Base-by-base conservation (phyloP, 2,888 invertebrate genomes). In the Drosophila prostipennis region DNA sequence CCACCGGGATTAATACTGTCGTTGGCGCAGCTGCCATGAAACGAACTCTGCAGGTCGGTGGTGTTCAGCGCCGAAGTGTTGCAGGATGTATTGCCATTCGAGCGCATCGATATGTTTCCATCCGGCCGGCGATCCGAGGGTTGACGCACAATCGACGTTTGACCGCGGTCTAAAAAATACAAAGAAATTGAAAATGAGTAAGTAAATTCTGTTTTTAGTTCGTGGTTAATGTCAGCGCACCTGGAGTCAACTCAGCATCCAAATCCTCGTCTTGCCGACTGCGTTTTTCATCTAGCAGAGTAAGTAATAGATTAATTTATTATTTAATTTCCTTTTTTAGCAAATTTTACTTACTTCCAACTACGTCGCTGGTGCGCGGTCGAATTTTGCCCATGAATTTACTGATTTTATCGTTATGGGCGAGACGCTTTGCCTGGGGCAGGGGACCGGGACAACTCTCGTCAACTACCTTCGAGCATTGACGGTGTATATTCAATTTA, bases 401-500 rank as follows among this genome's bases (percentile, higher is more conserved):
- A 70, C 95, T 95, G 78, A 96, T 95, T 80, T 96, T 93, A 92
- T 95, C 94, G 80, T 94, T 94, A 43, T 91, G 91, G 73, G 94
- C 94, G 76, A 93, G 93, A 80, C 92, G 93, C 83, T 92, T 92
- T 13, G 90, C 80, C 84, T 92, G 91, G 11, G 94, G 93, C 77
- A 94, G 91, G 83, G 96, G 95, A 29, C 96, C 94, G 23, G 96
- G 96, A 91, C 98, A 98, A 78, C 94, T 94, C 91, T 97, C 98
- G 77, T 96, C 96, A 72, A 98, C 94, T 1, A 93, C 92, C 79
- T 95, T 94, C 49, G 96, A 95, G 93, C 98, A 98, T 49, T 93
- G 92, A 74, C 97, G 96, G 93, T 98, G 98, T 86, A 98, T 95
- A 89, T 96, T 96, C 81, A 97, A 93, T 90, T 96, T 95, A 93